Evolutionary conservation across 2,113 vertebrate species (phyloP), one percentile per base, ranked within the genome.

Genomic region (Quiscalus mexicanus): DNA sequence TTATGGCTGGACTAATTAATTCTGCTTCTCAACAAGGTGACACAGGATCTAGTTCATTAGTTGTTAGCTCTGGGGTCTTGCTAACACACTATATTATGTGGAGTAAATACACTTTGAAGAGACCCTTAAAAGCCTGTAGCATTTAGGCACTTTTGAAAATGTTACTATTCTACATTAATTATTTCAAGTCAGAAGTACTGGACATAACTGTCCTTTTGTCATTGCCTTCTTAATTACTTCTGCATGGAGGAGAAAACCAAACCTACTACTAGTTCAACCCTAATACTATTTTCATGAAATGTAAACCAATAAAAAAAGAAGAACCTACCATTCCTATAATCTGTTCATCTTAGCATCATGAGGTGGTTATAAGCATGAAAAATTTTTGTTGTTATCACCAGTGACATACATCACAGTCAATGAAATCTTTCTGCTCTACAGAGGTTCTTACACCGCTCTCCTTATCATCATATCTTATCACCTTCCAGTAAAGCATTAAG

Each of bases 401-500:
- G 53, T 83, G 84, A 90, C 94, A 90, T 77, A 62, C 64, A 84
- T 92, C 86, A 95, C 55, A 93, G 84, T 84, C 82, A 87, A 81
- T 83, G 84, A 95, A 94, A 79, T 94, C 76, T 84, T 93, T 73
- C 53, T 90, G 88, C 82, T 90, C 45, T 74, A 5, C 41, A 55
- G 82, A 93, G 59, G 50, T 80, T 88, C 82, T 93, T 88, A 74
- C 50, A 19, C 39, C 42, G 58, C 55, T 92, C 42, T 85, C 79
- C 49, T 85, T 89, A 90, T 94, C 92, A 85, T 91, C 75, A 33
- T 85, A 82, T 89, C 87, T 87, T 96, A 78, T 79, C 92, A 80
- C 87, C 25, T 90, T 93, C 79, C 75, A 87, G 52, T 89, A 91
- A 78, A 3, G 1, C 65, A 85, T 96, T 91, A 85, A 93, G 92